phyloP scores from a whole-genome alignment of 64 coral and sea anemone species.

The Anthopleura sola region DNA sequence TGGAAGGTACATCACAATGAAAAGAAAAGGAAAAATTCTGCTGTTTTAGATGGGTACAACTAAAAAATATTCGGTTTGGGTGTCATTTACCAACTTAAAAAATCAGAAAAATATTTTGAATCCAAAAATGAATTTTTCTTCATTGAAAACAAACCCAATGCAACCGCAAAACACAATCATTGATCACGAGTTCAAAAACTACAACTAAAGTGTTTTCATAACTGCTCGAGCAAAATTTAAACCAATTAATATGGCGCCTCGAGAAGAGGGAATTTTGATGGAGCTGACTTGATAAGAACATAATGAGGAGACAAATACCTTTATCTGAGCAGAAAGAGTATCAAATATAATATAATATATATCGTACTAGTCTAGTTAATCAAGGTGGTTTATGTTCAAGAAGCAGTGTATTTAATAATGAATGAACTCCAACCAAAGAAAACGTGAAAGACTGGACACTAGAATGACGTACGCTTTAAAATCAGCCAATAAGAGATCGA shows the following conservation, averaged over 20 bases:
- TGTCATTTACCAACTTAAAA: no score
- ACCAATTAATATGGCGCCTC: neutral
- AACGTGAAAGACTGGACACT: neutral
- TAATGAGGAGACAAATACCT: no score
- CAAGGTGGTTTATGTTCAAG: neutral
- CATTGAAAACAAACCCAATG: neutral
- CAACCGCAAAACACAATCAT: neutral
- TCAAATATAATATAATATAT: neutral
- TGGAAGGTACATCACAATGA: no score
- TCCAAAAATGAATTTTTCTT: no score
- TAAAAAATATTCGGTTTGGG: no score
- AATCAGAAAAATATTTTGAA: neutral
- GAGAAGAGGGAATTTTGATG: no score
- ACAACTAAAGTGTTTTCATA: neutral
- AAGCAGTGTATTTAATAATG: neutral
- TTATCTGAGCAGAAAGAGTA: no score
- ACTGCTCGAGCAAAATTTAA: neutral
- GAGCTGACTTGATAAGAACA: neutral
- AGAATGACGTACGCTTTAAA: neutral
- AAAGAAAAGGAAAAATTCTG: no score
- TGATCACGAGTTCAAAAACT: neutral
- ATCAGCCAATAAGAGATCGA: neutral
- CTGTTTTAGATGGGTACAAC: no score
- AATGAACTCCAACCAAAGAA: neutral
- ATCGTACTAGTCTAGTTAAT: neutral